Evolutionary conservation across 2,113 vertebrate species (phyloP).

Genomic region (Choloepus hoffmanni): DNA sequence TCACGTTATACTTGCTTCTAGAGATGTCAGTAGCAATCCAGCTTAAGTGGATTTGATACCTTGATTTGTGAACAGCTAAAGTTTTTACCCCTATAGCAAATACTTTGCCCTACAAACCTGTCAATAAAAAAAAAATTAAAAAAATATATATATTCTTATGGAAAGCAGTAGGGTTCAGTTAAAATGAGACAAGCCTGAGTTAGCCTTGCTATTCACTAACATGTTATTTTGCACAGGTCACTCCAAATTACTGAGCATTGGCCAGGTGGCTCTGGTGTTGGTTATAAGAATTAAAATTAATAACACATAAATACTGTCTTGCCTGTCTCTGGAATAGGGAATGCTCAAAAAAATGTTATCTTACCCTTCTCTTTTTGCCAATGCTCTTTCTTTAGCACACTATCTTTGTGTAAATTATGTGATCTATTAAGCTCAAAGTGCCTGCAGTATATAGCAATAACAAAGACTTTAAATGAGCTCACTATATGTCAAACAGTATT

Average conservation of each 20-base stretch:
- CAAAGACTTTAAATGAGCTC: neutral
- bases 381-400: neutral
- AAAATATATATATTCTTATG: neutral
- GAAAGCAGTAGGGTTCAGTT: neutral
- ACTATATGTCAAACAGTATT: neutral
- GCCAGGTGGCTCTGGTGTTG: neutral
- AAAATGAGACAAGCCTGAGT: neutral
- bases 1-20: neutral
- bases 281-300: neutral
- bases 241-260: neutral
- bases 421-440: neutral
- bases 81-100: neutral
- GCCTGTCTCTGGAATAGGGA: neutral
- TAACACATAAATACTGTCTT: neutral
- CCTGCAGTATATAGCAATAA: neutral
- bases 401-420: neutral
- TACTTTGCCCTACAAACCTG: neutral
- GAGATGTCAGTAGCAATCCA: neutral
- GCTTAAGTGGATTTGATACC: neutral
- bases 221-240: neutral
- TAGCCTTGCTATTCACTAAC: neutral
- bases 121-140: neutral
- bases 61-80: constrained; percentile 7
- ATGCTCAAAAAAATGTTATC: neutral
- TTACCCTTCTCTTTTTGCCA: neutral